Evolutionary conservation across 2,797 vertebrate species (phyloP).

Genomic region (Siniperca obscura): DNA sequence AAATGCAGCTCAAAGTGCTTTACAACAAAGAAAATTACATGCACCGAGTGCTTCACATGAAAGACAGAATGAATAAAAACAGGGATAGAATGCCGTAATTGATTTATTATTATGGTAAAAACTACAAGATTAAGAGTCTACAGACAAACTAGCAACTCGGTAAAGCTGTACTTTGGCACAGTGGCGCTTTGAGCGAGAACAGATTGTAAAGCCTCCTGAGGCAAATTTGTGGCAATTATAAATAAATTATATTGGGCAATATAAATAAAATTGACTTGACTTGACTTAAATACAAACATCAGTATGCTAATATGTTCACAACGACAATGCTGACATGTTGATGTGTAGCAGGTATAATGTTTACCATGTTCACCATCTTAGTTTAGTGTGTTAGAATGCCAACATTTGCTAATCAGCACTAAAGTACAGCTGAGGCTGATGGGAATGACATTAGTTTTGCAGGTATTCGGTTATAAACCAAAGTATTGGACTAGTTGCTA

Average conservation of each 20-base stretch:
- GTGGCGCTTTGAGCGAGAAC: not conserved
- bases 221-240: no score
- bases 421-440: not conserved
- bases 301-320: not conserved
- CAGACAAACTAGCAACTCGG: not conserved
- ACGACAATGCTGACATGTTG: not conserved
- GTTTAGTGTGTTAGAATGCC: not conserved
- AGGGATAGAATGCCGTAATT: no score
- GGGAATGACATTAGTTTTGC: not conserved
- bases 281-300: not conserved
- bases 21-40: no score
- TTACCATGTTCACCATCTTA: not conserved
- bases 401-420: not conserved
- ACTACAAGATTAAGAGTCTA: not conserved
- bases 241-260: no score
- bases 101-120: not conserved
- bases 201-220: no score
- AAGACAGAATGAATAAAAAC: no score
- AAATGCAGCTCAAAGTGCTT: no score
- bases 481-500: not conserved
- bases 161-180: not conserved
- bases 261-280: no score
- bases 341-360: not conserved
- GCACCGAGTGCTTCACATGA: no score
- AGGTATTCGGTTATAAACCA: not conserved